Conservation (phyloP, 2,888 invertebrate species). For the Catocala sponsa region DNA sequence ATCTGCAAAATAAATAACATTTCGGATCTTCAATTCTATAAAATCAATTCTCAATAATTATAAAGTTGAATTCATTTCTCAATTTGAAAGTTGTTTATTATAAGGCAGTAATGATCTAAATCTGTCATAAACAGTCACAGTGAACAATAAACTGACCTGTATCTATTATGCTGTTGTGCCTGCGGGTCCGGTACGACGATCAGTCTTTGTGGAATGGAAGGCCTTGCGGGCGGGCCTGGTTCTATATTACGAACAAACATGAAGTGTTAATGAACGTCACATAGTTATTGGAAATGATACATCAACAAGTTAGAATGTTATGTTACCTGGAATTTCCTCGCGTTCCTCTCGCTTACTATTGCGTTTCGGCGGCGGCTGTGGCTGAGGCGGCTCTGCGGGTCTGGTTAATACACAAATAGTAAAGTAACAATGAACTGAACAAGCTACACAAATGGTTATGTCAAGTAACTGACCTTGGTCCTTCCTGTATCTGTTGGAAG, state of each 20-base stretch:
- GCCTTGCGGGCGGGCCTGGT: constrained; percentile 95
- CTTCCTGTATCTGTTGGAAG: constrained; percentile 99
- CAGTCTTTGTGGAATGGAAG: constrained; percentile 96
- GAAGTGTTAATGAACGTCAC: constrained; percentile 44
- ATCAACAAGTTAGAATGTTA: constrained; percentile 48
- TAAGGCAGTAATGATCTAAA: too few relatives aligned
- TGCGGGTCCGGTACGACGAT: constrained; percentile 97
- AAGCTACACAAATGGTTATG: constrained; percentile 32
- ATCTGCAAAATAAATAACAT: too few relatives aligned
- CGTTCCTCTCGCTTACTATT: constrained; percentile 87
- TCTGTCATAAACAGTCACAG: background rate
- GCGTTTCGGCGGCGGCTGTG: constrained; percentile 89
- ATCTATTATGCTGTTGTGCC: constrained; percentile 91
- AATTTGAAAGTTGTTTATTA: too few relatives aligned
- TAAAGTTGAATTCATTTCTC: too few relatives aligned
- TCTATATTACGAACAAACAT: constrained; percentile 84
- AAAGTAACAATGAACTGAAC: constrained; percentile 31
- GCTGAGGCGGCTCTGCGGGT: constrained; percentile 88
- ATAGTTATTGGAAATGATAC: constrained; percentile 41
- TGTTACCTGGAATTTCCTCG: constrained; percentile 88
- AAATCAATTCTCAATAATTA: too few relatives aligned
- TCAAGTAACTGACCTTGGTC: constrained; percentile 70
- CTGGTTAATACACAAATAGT: constrained; percentile 79
- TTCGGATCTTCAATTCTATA: too few relatives aligned
- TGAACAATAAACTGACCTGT: constrained; percentile 70